Conservation (phyloP, 2,888 invertebrate genomes). For the Sympetrum striolatum region DNA sequence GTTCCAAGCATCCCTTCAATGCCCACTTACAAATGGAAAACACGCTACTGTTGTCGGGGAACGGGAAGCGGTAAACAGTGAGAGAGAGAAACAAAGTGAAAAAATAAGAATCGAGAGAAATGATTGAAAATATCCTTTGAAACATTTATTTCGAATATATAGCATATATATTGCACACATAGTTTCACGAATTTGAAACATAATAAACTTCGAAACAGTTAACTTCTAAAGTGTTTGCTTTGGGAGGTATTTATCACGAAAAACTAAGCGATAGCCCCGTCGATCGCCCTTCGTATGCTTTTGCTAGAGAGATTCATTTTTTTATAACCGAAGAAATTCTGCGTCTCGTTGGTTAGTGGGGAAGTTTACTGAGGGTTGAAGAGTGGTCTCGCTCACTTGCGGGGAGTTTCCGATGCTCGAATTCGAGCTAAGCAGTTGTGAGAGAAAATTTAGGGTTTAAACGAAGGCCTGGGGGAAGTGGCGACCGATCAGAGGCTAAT, state of each 20-base stretch:
- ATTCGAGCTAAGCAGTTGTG: neutral
- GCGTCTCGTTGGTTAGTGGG: neutral
- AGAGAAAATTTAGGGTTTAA: neutral
- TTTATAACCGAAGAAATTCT: neutral
- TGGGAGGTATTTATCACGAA: neutral
- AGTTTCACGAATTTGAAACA: neutral
- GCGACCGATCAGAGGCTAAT: neutral
- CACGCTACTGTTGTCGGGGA: neutral
- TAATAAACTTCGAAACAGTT: neutral
- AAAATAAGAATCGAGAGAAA: neutral
- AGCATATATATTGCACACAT: neutral
- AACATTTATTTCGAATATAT: constrained; percentile 38
- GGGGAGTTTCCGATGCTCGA: neutral
- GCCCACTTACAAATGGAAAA: neutral
- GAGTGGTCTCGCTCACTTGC: neutral
- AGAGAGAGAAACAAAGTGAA: neutral
- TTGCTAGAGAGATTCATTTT: neutral
- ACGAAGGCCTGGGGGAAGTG: neutral
- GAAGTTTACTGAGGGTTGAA: neutral
- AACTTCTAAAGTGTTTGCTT: neutral
- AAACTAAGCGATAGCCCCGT: neutral
- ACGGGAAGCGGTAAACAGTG: neutral
- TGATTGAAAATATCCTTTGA: neutral
- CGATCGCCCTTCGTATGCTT: neutral
- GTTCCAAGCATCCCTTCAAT: neutral